Conservation (phyloP, 2,888 invertebrate genomes). For the Smittia sp. region DNA sequence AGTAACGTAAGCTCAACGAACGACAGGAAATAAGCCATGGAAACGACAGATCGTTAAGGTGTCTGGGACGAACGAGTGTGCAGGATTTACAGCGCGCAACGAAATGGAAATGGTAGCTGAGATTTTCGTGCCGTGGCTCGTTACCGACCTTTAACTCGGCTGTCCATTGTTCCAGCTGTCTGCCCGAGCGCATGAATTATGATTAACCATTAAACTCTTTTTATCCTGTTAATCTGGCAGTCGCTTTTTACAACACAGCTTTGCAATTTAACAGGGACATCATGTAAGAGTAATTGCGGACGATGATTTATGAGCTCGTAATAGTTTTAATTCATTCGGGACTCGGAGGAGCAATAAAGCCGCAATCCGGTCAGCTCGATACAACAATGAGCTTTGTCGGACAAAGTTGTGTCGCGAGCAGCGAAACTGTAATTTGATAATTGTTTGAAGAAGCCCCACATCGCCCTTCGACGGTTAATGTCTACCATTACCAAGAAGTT, state of each 20-base stretch:
- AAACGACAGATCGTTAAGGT: no score
- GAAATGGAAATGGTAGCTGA: not conserved
- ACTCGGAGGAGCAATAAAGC: not conserved
- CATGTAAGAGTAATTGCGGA: slow-evolving; percentile 21
- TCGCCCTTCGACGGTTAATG: not conserved
- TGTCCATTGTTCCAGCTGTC: slow-evolving; percentile 14
- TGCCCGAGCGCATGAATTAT: slow-evolving; percentile 16
- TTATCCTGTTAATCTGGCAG: slow-evolving; percentile 21
- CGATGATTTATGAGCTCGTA: not conserved
- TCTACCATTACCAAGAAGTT: not conserved
- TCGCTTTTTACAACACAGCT: not conserved
- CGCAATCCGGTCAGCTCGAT: not conserved
- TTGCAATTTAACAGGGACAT: slow-evolving; percentile 24
- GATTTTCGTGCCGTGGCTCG: slow-evolving; percentile 17
- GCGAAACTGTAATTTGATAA: slow-evolving; percentile 15
- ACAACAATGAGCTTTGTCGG: not conserved
- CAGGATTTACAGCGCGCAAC: not conserved
- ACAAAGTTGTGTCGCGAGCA: not conserved
- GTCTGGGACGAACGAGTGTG: not conserved
- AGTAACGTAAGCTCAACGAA: not conserved
- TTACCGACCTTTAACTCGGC: not conserved
- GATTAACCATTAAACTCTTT: slow-evolving; percentile 13
- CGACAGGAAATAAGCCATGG: no score
- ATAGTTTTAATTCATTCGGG: not conserved
- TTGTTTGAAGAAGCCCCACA: slow-evolving; percentile 7